Evolutionary conservation across 2,888 invertebrate species (phyloP).

Genomic region (Ectemnius lituratus): DNA sequence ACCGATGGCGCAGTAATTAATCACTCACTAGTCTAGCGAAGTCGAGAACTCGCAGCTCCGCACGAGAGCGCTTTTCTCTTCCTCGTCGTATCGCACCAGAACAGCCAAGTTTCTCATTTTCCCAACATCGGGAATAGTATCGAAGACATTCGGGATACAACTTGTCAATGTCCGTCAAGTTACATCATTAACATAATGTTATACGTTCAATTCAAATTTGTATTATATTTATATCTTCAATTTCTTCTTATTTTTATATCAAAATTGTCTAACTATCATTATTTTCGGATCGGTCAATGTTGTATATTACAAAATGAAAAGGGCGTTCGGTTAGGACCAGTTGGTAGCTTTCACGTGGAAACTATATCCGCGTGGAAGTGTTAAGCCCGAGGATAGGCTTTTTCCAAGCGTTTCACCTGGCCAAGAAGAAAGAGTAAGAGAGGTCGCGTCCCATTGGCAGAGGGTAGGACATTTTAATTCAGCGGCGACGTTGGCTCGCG

Average conservation of each 20-base stretch:
- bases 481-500: constrained; percentile 20
- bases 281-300: background rate
- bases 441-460: constrained; percentile 42
- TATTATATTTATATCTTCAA: too few species aligned
- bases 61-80: background rate
- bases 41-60: constrained; percentile 3
- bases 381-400: constrained; percentile 35
- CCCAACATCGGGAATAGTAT: constrained; percentile 44
- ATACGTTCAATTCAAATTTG: too few species aligned
- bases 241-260: too few species aligned
- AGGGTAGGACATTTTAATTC: constrained; percentile 55
- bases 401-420: constrained; percentile 28
- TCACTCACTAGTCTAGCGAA: constrained; percentile 33
- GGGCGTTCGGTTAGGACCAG: background rate
- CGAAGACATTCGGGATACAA: constrained; percentile 13
- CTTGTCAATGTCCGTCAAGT: too few species aligned
- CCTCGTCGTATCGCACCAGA: constrained; percentile 6
- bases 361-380: constrained; percentile 35
- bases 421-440: constrained; percentile 10
- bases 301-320: background rate
- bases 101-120: constrained; percentile 42
- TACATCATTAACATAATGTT: too few species aligned
- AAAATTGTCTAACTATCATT: too few species aligned
- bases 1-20: constrained; percentile 46
- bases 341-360: background rate